Evolutionary conservation across 2,888 invertebrate species (phyloP), one percentile per base, ranked within the genome.

Genomic region (Ditula angustiorana): DNA sequence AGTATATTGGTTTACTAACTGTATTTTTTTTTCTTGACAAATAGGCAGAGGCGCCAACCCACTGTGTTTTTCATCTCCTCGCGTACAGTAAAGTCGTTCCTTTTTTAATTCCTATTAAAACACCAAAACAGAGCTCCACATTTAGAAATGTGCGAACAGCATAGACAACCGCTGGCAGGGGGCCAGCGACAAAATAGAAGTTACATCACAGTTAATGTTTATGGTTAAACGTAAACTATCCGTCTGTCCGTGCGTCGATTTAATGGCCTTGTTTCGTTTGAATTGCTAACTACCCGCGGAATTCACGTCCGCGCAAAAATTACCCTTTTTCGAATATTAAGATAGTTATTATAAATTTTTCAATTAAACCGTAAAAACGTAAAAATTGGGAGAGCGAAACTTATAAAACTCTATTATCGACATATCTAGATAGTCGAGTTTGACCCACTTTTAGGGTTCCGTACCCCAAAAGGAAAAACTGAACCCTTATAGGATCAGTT

Each of bases 201-300:
- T 64, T 64, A 64, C 64, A 64, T 64, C 64, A 58, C 58, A 44
- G 52, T 28, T 37, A 59, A 53, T 64, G 64, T 64, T 63, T 64
- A 64, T 64, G 64, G 64, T 59, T 53, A 64, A 57, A 55, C 47
- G 24, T 41, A 24, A 64, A 53, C 53, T 52, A 2, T 46, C 33
- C 2, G 46, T 10, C 59, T 59, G 52, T 64, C 63, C 46, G 59
- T 37, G 44, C 59, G 50, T 64, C 57, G 16, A 30, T 64, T 64
- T 64, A 64, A 64, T 53, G 64, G 59, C 64, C 64, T 64, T 64
- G 58, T 52, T 53, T 44, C 53, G 37, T 19, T 41, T 19, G 41
- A 41, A 41, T 19, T 19, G 8, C 7, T 8, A 10, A 35, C 35
- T 35, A 8, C 30, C 13, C 3, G 5, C 35, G 13, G 5, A 13